Conservation (phyloP, 2,888 invertebrate genomes). For the Pyralis farinalis region DNA sequence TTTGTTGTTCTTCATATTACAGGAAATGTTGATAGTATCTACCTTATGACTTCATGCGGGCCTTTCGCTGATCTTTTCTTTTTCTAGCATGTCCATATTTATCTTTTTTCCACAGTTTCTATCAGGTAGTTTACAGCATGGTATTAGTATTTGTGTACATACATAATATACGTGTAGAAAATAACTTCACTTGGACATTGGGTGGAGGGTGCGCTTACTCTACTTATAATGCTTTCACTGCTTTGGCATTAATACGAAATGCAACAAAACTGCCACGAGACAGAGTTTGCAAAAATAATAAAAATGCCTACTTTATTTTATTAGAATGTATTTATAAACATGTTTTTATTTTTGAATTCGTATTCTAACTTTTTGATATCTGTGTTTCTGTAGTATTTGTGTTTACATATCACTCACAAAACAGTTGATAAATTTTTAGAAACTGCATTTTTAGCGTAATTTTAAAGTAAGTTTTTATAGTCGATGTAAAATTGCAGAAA, state of each 20-base stretch:
- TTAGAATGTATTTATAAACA: slow-evolving; percentile 22
- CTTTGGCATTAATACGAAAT: slow-evolving; percentile 55
- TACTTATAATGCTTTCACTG: slow-evolving; percentile 55
- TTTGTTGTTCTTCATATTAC: slow-evolving; percentile 77
- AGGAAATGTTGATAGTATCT: slow-evolving; percentile 77
- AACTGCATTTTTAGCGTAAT: too few relatives aligned
- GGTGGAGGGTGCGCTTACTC: slow-evolving; percentile 53
- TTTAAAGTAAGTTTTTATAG: too few relatives aligned
- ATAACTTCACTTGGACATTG: slow-evolving; percentile 52
- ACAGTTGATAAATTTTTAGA: neutral
- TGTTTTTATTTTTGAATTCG: slow-evolving; percentile 16
- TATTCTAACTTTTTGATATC: slow-evolving; percentile 8
- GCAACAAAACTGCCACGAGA: slow-evolving; percentile 77
- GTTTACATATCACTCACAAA: neutral
- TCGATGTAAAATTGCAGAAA: too few relatives aligned
- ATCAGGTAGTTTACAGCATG: slow-evolving; percentile 74
- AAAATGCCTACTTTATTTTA: slow-evolving; percentile 41
- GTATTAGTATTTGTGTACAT: slow-evolving; percentile 56
- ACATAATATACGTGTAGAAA: slow-evolving; percentile 48
- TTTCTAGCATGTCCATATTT: slow-evolving; percentile 73
- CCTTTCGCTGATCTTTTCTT: slow-evolving; percentile 64
- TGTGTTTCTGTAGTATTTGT: slow-evolving; percentile 1
- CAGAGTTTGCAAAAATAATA: slow-evolving; percentile 65
- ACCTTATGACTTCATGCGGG: slow-evolving; percentile 73
- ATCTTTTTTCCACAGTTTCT: slow-evolving; percentile 68